Conservation (phyloP, 2,113 vertebrate species). For the Prolemur simus region DNA sequence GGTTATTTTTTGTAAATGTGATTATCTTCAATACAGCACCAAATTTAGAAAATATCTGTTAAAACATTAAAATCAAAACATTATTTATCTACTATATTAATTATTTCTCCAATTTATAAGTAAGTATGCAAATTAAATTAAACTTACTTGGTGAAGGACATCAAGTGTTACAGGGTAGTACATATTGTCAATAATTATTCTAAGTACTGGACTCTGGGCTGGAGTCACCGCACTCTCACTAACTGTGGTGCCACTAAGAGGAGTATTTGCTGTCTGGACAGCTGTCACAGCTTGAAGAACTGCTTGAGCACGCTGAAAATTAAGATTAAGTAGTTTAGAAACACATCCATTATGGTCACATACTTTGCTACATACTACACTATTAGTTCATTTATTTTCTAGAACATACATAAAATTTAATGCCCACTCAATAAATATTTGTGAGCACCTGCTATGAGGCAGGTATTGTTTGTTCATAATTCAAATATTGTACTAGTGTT, state of each 20-base stretch:
- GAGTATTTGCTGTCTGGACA: constrained; percentile 92
- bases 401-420: not conserved
- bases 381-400: not conserved
- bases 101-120: not conserved
- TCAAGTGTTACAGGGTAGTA: constrained; percentile 99
- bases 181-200: constrained; percentile 99
- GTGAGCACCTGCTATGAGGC: not conserved
- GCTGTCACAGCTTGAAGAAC: constrained; percentile 93
- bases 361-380: not conserved
- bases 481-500: not conserved
- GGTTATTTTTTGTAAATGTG: constrained; percentile 99
- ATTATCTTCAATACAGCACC: constrained; percentile 99
- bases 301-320: constrained; percentile 90
- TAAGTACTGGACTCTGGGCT: constrained; percentile 94
- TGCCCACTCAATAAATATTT: not conserved
- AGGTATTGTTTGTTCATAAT: not conserved
- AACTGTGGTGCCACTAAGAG: constrained; percentile 90
- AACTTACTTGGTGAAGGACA: constrained; percentile 96
- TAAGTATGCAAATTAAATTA: constrained; percentile 29
- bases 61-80: constrained; percentile 61
- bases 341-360: not conserved
- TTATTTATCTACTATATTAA: constrained; percentile 3
- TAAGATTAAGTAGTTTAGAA: not conserved
- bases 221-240: constrained; percentile 92
- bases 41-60: constrained; percentile 99